Conservation (phyloP, 2,888 invertebrate genomes). For the Pseudococcus jackbeardsleyi region DNA sequence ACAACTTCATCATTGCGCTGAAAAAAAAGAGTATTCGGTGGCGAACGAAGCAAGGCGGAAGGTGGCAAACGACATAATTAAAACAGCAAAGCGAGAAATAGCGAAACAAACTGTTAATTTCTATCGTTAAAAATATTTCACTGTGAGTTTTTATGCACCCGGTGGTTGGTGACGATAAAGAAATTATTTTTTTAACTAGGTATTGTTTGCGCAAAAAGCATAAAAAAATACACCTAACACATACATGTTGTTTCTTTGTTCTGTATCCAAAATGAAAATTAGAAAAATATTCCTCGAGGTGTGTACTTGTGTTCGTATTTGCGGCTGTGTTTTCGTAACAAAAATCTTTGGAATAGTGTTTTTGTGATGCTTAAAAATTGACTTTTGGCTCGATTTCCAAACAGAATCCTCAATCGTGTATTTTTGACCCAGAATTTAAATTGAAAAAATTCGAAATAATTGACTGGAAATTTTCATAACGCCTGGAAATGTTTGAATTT, state of each 20-base stretch:
- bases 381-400: neutral
- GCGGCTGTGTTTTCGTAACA: neutral
- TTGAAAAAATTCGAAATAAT: too few relatives aligned
- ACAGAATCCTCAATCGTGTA: too few relatives aligned
- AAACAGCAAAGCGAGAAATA: constrained; percentile 21
- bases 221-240: neutral
- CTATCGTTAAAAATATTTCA: constrained; percentile 25
- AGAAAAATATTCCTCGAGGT: neutral
- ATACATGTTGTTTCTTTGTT: neutral
- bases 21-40: neutral
- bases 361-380: neutral
- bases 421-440: too few relatives aligned
- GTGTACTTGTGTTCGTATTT: neutral
- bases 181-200: neutral
- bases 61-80: constrained; percentile 20
- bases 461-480: too few relatives aligned
- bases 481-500: too few relatives aligned
- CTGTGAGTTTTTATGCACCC: neutral
- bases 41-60: neutral
- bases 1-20: constrained; percentile 21
- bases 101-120: constrained; percentile 28
- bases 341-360: neutral
- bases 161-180: constrained; percentile 20
- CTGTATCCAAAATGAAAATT: neutral
- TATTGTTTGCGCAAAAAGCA: neutral